These are phyloP conservation scores for Scaptomyza tumidula DNA, from an alignment of 2,888 invertebrate genomes.

Conservation along the genomic window DNA sequence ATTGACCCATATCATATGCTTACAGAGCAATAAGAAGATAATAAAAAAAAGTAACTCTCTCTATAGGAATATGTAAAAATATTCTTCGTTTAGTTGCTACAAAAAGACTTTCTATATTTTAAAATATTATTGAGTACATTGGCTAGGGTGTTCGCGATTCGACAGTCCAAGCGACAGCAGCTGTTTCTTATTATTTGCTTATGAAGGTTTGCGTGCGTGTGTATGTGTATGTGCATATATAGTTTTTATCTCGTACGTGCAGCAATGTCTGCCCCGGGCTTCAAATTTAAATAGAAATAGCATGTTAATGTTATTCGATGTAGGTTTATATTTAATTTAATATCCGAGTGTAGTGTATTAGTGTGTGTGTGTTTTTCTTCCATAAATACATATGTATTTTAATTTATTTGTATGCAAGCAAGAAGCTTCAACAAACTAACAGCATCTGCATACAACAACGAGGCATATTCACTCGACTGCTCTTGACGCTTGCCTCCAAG, in stretches of 20 bases:
- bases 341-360: slow-evolving; percentile 33
- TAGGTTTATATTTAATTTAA: slow-evolving; percentile 73
- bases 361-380: slow-evolving; percentile 6
- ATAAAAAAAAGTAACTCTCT: too few relatives aligned
- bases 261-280: slow-evolving; percentile 61
- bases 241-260: slow-evolving; percentile 75
- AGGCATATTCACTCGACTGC: slow-evolving; percentile 44
- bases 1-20: too few relatives aligned
- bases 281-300: slow-evolving; percentile 77
- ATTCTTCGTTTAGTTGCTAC: too few relatives aligned
- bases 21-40: too few relatives aligned
- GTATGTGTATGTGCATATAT: slow-evolving; percentile 37
- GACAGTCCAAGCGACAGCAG: not conserved
- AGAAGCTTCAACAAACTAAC: slow-evolving; percentile 39
- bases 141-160: slow-evolving; percentile 7
- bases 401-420: slow-evolving; percentile 55
- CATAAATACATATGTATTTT: slow-evolving; percentile 60
- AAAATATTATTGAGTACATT: too few relatives aligned
- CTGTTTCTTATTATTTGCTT: not conserved
- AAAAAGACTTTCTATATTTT: too few relatives aligned
- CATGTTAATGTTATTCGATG: slow-evolving; percentile 69
- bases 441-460: slow-evolving; percentile 18
- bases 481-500: slow-evolving; percentile 26
- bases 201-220: slow-evolving; percentile 5
- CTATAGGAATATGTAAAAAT: too few relatives aligned